Percentiles rank a stretch among this genome's conserved stretches.
phyloP scores from a whole-genome alignment of 2,113 vertebrate species.

The Phaethon lepturus region DNA sequence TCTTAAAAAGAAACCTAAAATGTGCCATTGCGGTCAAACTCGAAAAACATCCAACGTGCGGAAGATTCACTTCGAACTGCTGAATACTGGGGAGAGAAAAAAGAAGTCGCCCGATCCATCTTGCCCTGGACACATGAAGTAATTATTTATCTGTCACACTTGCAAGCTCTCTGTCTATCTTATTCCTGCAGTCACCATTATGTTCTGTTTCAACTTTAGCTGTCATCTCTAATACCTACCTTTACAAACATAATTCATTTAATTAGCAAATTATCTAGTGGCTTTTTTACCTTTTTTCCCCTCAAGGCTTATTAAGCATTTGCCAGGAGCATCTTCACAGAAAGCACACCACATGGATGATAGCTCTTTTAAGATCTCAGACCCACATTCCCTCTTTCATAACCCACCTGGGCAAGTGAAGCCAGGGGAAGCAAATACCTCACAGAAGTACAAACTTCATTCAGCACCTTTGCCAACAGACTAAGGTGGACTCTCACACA shows the following conservation, averaged over 20 bases:
- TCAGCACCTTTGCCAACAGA: not conserved
- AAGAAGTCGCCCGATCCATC: not conserved
- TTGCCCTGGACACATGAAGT: not conserved
- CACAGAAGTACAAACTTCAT: not conserved
- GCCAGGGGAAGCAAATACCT: not conserved
- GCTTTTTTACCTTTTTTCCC: not conserved
- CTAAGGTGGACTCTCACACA: not conserved
- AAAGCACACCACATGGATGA: not conserved
- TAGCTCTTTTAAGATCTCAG: not conserved
- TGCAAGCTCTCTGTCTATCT: not conserved
- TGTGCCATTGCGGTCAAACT: not conserved
- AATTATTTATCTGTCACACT: not conserved
- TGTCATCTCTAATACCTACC: constrained; percentile 4
- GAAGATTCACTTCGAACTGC: not conserved
- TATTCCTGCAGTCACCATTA: not conserved
- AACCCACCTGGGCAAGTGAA: not conserved
- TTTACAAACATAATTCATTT: constrained; percentile 32
- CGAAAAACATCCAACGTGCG: not conserved
- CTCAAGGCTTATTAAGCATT: constrained; percentile 9
- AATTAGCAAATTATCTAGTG: constrained; percentile 4
- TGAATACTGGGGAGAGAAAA: not conserved
- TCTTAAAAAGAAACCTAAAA: not conserved
- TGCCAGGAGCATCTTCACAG: not conserved
- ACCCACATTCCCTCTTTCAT: not conserved
- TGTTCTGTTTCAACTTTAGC: not conserved